phyloP scores from a whole-genome alignment of 35 echinoderm and acorn worm genomes.

The Heliocidaris tuberculata region DNA sequence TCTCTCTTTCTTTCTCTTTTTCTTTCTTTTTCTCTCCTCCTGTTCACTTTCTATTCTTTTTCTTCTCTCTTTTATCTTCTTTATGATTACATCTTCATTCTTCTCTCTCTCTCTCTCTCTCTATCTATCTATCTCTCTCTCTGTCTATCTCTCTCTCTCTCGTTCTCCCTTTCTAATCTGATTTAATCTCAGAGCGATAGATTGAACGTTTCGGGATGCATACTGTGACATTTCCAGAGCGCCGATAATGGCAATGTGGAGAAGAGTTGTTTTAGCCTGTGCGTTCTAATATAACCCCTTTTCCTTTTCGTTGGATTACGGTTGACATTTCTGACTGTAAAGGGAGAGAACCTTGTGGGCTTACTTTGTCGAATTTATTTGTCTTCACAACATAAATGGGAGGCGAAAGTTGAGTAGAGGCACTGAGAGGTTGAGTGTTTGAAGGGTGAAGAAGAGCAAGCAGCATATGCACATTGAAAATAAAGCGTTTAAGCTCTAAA shows the following conservation, averaged over 20 bases:
- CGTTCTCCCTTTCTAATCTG: neutral
- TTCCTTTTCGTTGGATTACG: neutral
- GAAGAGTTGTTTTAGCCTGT: neutral
- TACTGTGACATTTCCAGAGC: neutral
- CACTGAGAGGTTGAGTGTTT: neutral
- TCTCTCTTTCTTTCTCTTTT: no score
- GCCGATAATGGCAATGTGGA: neutral
- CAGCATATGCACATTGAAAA: neutral
- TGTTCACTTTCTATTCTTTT: neutral
- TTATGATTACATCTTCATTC: neutral
- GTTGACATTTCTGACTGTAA: conserved; percentile 2
- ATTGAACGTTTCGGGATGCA: neutral
- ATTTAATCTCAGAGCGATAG: neutral
- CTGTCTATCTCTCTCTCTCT: no score
- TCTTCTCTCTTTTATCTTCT: neutral
- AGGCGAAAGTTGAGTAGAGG: neutral
- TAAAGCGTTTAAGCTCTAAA: neutral
- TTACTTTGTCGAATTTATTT: conserved; percentile 19
- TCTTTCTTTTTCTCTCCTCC: neutral
- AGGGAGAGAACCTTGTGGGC: neutral
- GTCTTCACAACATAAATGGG: neutral
- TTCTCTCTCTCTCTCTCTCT: neutral
- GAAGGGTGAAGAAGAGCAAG: neutral
- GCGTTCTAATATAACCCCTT: neutral
- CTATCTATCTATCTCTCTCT: no score